Conservation (phyloP, 2,113 vertebrate species). For the Bubalus kerabau region DNA sequence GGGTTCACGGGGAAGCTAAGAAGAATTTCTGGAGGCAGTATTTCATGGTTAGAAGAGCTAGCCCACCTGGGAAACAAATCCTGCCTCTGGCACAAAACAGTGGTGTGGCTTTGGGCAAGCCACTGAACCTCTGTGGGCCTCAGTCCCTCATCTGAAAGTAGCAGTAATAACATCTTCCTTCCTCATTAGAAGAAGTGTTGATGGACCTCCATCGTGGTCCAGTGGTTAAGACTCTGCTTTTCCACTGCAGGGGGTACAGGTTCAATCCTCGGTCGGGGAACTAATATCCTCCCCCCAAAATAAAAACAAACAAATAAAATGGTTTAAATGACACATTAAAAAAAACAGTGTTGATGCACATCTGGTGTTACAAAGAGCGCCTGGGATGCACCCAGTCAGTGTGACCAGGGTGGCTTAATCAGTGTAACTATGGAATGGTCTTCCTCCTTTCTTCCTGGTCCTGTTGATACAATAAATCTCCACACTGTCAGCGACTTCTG, state of each 20-base stretch:
- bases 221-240: not conserved
- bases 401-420: rapidly evolving
- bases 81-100: not conserved
- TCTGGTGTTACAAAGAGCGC: too few species aligned
- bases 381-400: rapidly evolving
- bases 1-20: not conserved
- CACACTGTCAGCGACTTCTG: rapidly evolving
- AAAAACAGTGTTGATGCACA: not conserved
- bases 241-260: not conserved
- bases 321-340: not conserved
- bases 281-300: not conserved
- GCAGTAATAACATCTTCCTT: rapidly evolving
- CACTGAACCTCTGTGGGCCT: not conserved
- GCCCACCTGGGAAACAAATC: not conserved
- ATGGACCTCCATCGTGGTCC: rapidly evolving
- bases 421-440: not conserved
- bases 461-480: not conserved
- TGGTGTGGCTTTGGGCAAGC: not conserved
- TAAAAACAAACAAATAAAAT: not conserved
- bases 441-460: not conserved
- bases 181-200: not conserved
- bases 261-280: rapidly evolving
- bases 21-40: not conserved
- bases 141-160: not conserved
- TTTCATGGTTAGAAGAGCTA: not conserved